Percentiles rank a stretch among this genome's conserved stretches.
phyloP scores from a whole-genome alignment of 2,797 vertebrate species.

The Sylvilagus floridanus region DNA sequence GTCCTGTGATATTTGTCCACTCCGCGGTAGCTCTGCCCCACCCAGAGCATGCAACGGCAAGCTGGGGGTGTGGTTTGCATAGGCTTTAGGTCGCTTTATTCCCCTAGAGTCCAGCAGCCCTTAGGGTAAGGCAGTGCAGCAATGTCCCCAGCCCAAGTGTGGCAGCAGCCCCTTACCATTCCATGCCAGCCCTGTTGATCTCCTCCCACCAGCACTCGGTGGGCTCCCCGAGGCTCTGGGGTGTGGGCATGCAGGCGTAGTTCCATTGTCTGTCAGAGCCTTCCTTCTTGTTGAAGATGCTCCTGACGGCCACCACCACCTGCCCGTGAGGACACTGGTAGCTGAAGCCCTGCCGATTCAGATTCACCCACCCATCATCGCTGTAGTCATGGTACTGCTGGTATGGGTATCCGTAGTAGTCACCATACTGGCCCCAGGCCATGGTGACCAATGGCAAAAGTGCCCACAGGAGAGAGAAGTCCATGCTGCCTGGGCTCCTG shows the following conservation, averaged over 20 bases:
- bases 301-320: constrained; percentile 93
- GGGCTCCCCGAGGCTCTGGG: constrained; percentile 92
- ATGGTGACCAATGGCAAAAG: constrained; percentile 88
- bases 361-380: constrained; percentile 94
- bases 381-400: constrained; percentile 86
- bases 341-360: constrained; percentile 96
- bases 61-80: background rate
- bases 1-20: rapidly evolving
- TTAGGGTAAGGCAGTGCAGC: background rate
- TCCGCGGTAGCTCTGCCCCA: background rate
- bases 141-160: background rate
- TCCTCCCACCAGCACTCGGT: constrained; percentile 99
- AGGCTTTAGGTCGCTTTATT: background rate
- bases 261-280: constrained; percentile 96
- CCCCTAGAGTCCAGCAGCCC: background rate
- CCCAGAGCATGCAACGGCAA: rapidly evolving
- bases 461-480: constrained; percentile 86
- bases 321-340: constrained; percentile 97
- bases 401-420: constrained; percentile 87
- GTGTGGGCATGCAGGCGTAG: constrained; percentile 95
- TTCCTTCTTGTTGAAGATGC: constrained; percentile 93
- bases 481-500: constrained; percentile 90
- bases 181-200: constrained; percentile 94
- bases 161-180: constrained; percentile 93
- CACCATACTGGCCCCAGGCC: constrained; percentile 87